Evolutionary conservation across 2,797 vertebrate species (phyloP).

Genomic region (Sebastes kiyomatsui): DNA sequence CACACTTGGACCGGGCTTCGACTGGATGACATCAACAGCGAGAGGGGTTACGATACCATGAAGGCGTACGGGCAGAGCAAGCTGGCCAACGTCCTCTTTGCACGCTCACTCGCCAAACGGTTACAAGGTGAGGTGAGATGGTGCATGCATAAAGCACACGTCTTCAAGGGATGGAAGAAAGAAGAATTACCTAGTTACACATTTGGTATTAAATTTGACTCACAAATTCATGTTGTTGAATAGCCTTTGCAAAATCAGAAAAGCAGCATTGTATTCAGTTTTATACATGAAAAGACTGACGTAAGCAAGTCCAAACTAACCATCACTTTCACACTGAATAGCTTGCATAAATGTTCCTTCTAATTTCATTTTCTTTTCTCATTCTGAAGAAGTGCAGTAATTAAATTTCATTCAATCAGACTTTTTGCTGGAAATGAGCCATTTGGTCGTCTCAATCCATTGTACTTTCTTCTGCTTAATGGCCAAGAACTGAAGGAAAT

Average conservation of each 20-base stretch:
- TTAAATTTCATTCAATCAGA: neutral
- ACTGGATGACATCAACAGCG: constrained; percentile 91
- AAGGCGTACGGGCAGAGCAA: constrained; percentile 96
- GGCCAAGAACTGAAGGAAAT: constrained; percentile 4
- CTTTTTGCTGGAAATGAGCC: neutral
- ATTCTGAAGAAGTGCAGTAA: neutral
- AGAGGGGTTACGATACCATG: constrained; percentile 84
- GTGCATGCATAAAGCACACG: neutral
- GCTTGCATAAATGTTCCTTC: neutral
- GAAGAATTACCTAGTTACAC: neutral
- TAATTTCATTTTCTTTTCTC: neutral
- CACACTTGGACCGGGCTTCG: constrained; percentile 86
- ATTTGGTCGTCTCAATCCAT: neutral
- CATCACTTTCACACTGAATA: neutral
- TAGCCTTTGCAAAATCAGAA: neutral
- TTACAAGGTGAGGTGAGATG: constrained; percentile 86
- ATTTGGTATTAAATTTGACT: neutral
- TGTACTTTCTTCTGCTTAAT: neutral
- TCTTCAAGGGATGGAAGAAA: neutral
- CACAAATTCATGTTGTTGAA: neutral
- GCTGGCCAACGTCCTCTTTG: constrained; percentile 91
- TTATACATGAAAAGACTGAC: neutral
- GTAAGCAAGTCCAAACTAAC: neutral
- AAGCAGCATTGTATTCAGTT: neutral
- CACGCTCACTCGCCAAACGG: constrained; percentile 84